Percentiles rank a stretch among this genome's conserved stretches.
phyloP scores from a whole-genome alignment of 1,140 invertebrate genomes.

The Caenorhabditis inopinata region DNA sequence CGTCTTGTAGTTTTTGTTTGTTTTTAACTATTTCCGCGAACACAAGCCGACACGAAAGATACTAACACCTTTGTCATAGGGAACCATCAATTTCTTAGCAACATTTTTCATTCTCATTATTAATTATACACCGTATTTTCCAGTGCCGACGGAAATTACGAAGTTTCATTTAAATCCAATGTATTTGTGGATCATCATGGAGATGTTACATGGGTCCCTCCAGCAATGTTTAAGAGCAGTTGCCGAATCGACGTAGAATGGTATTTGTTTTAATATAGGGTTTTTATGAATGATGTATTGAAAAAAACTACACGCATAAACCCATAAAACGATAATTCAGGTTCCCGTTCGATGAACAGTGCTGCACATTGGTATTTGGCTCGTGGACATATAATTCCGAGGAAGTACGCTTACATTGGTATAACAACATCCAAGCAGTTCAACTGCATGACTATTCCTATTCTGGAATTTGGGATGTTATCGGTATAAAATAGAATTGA shows the following conservation, averaged over 20 bases:
- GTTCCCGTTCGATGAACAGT: constrained; percentile 40
- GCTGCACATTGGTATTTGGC: constrained; percentile 73
- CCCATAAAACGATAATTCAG: neutral
- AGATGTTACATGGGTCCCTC: constrained; percentile 80
- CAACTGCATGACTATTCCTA: constrained; percentile 97
- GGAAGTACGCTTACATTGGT: constrained; percentile 75
- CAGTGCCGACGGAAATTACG: constrained; percentile 92
- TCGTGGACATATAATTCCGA: constrained; percentile 98
- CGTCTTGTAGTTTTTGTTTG: no score
- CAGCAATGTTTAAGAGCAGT: constrained; percentile 96
- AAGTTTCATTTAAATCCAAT: constrained; percentile 92
- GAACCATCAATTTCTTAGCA: neutral
- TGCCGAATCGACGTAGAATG: constrained; percentile 87
- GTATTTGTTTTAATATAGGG: neutral
- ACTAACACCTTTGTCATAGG: neutral
- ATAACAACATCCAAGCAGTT: constrained; percentile 86
- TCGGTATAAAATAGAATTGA: constrained; percentile 76
- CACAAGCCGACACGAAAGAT: no score
- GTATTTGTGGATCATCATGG: constrained; percentile 82
- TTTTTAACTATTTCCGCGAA: no score
- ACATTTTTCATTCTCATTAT: constrained; percentile 47
- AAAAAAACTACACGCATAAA: no score
- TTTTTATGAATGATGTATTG: no score
- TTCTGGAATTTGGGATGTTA: constrained; percentile 97
- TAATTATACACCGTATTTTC: no score